These are phyloP conservation scores for Thymelicus acteon DNA, from an alignment of 2,888 invertebrate species.

Conservation along the genomic window DNA sequence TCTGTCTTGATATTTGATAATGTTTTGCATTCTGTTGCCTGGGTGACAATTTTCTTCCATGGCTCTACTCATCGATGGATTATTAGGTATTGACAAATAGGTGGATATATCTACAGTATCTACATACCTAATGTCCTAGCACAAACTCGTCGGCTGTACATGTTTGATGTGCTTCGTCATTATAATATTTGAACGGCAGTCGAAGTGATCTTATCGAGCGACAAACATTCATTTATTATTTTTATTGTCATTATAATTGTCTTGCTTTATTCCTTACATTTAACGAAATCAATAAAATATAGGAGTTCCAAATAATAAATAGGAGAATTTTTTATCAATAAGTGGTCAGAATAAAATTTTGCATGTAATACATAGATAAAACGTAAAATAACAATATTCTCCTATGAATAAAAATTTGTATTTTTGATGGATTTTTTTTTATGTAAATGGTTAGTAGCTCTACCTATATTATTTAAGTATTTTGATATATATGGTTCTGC, in stretches of 20 bases:
- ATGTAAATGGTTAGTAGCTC: too few species aligned
- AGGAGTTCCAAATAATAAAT: too few species aligned
- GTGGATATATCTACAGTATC: conserved; percentile 42
- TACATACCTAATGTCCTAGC: conserved; percentile 53
- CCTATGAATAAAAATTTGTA: too few species aligned
- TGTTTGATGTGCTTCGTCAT: conserved; percentile 56
- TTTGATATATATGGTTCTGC: too few species aligned
- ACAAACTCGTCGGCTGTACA: conserved; percentile 57
- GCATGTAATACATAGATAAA: too few species aligned
- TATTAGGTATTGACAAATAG: conserved; percentile 79
- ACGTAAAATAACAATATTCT: too few species aligned
- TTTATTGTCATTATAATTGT: conserved; percentile 15
- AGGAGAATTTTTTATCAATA: too few species aligned
- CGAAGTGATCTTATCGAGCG: conserved; percentile 54
- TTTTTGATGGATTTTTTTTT: too few species aligned
- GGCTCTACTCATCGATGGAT: conserved; percentile 57
- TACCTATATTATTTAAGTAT: too few species aligned
- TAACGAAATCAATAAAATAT: too few species aligned
- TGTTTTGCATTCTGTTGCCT: conserved; percentile 57
- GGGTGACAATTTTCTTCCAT: conserved; percentile 75
- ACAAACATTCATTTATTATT: conserved; percentile 19
- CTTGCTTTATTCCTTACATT: too few species aligned
- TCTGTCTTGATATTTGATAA: conserved; percentile 15
- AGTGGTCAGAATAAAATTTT: too few species aligned
- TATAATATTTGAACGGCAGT: conserved; percentile 57